These are phyloP conservation scores for Ferrisia virgata DNA, from an alignment of 2,888 invertebrate species.

Conservation along the genomic window DNA sequence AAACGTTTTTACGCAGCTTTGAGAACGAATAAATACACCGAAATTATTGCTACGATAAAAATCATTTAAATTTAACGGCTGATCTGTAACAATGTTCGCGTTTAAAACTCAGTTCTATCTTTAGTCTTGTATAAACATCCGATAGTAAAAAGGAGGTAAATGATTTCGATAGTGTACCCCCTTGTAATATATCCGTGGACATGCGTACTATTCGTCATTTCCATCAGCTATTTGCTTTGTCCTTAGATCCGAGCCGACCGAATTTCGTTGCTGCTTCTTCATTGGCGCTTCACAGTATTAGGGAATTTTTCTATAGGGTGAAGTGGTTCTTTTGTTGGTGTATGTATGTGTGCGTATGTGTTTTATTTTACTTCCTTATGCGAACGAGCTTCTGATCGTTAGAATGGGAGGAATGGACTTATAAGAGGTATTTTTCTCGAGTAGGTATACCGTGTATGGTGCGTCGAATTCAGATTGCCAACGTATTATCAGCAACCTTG, in stretches of 20 bases:
- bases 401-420: background rate
- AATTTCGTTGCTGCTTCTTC: background rate
- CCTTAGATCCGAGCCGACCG: background rate
- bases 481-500: too few relatives aligned
- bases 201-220: constrained; percentile 8
- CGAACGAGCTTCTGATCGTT: background rate
- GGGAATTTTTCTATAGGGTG: constrained; percentile 14
- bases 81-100: constrained; percentile 38
- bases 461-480: too few relatives aligned
- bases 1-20: constrained; percentile 17
- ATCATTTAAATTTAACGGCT: constrained; percentile 41
- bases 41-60: constrained; percentile 39
- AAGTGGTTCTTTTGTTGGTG: background rate
- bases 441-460: too few relatives aligned
- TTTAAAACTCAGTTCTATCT: constrained; percentile 34
- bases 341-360: too few relatives aligned
- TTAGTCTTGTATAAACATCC: constrained; percentile 37
- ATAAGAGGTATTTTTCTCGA: background rate
- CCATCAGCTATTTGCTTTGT: background rate
- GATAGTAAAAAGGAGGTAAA: constrained; percentile 17
- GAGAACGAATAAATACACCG: constrained; percentile 29
- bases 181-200: background rate
- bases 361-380: background rate
- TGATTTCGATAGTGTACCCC: background rate
- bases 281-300: background rate